Conservation (phyloP, 2,113 vertebrate genomes). For the Takifugu bimaculatus region DNA sequence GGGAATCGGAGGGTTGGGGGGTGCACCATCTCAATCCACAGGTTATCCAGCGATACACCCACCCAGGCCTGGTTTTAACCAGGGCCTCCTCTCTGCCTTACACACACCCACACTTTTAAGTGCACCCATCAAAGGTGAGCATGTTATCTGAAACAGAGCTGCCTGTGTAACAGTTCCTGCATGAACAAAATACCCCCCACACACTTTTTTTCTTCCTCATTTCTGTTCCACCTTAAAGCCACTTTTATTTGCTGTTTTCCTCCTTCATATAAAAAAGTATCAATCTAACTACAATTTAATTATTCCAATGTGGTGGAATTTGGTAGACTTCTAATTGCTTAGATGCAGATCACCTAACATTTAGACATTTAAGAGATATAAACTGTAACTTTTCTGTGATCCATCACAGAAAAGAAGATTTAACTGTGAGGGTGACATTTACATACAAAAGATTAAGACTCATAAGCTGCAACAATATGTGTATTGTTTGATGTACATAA, state of each 20-base stretch:
- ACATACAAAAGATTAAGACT: slow-evolving; percentile 2
- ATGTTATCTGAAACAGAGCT: slow-evolving; percentile 63
- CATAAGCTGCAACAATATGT: slow-evolving; percentile 14
- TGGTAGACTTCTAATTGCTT: too few relatives aligned
- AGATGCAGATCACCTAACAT: too few relatives aligned
- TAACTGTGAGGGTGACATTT: slow-evolving; percentile 18
- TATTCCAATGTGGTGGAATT: too few relatives aligned
- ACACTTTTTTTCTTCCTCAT: slow-evolving; percentile 7
- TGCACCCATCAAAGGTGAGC: slow-evolving; percentile 77
- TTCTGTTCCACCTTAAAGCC: slow-evolving; percentile 16
- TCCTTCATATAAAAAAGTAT: background rate
- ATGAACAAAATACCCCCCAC: slow-evolving; percentile 39
- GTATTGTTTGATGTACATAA: slow-evolving; percentile 6
- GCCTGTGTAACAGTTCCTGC: slow-evolving; percentile 54
- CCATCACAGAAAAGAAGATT: too few relatives aligned
- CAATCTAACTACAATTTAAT: too few relatives aligned
- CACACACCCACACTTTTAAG: slow-evolving; percentile 69
- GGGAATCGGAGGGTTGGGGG: slow-evolving; percentile 24
- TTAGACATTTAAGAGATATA: too few relatives aligned
- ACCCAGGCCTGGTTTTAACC: slow-evolving; percentile 36
- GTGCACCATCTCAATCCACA: slow-evolving; percentile 71
- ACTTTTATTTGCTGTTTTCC: slow-evolving; percentile 9
- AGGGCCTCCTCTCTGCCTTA: slow-evolving; percentile 38
- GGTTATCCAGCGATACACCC: slow-evolving; percentile 53
- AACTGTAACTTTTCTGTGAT: too few relatives aligned